phyloP scores from a whole-genome alignment of 2,113 vertebrate genomes.

The Pampusana beccarii region DNA sequence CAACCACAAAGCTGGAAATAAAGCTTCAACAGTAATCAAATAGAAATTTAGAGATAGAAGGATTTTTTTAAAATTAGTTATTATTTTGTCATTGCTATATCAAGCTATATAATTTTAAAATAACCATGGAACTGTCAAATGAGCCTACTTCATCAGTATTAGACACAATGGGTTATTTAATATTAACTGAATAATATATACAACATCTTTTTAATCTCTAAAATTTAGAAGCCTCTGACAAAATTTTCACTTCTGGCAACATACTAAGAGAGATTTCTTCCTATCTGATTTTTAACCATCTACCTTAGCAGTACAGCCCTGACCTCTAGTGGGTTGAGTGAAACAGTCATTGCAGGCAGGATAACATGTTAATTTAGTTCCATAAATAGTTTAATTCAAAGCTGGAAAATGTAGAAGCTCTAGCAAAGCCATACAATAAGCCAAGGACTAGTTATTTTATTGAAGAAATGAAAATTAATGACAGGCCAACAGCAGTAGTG shows the following conservation, averaged over 20 bases:
- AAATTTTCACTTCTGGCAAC: not conserved
- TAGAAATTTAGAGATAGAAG: not conserved
- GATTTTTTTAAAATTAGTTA: not conserved
- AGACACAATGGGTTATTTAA: not conserved
- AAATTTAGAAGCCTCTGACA: not conserved
- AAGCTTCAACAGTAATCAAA: not conserved
- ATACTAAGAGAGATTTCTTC: not conserved
- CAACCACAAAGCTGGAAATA: not conserved
- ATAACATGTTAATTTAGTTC: not conserved
- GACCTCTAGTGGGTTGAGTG: conserved; percentile 61
- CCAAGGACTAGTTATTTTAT: not conserved
- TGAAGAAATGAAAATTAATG: conserved; percentile 25
- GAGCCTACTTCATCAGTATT: not conserved
- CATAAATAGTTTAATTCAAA: not conserved
- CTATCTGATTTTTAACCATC: not conserved
- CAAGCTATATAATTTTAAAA: not conserved
- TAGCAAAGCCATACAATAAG: not conserved
- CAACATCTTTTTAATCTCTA: not conserved
- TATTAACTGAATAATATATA: not conserved
- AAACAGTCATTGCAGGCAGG: not conserved
- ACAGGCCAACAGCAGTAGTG: not conserved
- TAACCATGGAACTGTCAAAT: not conserved
- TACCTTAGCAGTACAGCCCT: conserved; percentile 31
- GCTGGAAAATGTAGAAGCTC: not conserved
- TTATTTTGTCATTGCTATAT: not conserved